Base-by-base conservation (phyloP, 2,888 invertebrate species). In the Litoditis marina region DNA sequence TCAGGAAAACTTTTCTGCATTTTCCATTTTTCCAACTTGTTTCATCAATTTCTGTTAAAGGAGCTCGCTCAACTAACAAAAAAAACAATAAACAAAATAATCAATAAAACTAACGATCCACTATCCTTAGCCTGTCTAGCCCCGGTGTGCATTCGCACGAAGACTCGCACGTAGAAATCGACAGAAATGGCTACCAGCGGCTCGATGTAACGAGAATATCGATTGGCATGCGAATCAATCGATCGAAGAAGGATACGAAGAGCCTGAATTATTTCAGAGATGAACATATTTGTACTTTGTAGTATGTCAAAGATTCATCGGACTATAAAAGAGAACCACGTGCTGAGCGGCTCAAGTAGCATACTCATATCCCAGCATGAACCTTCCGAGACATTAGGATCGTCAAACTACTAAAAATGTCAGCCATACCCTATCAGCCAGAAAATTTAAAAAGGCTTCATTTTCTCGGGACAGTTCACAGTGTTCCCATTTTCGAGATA, bases 101-200 rank as follows among this genome's bases (percentile, higher is more conserved):
- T n/a, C n/a, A 60, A 16, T 46, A 30, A 11, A 32, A 59, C 74
- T 61, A 81, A 91, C 90, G 89, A 90, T 53, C 90, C 89, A 50
- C 90, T 90, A 78, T 88, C 88, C 86, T 98, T 96, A 79, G 93
- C 94, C 76, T 89, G 89, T 46, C 88, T 86, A 56, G 91, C 90
- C 39, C 94, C 90, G 0, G 89, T 88, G 77, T 87, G 89, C 0
- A 99, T 86, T 78, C 89, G 88, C 0, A 98, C 92, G 84, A 96
- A 94, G 8, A 96, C 89, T 65, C 98, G 86, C 42, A 96, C 89
- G 84, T 98, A 98, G 86, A 98, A 99, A 84, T 99, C 98, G 0
- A 90, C 92, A 27, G 94, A 94, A 69, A 98, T 84, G 30, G 92
- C 92, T 2, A 98, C 83, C 47, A 96, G 82, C 0, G 98, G 98